phyloP scores from a whole-genome alignment of 2,888 invertebrate genomes.

The Aspidiotus destructor region DNA sequence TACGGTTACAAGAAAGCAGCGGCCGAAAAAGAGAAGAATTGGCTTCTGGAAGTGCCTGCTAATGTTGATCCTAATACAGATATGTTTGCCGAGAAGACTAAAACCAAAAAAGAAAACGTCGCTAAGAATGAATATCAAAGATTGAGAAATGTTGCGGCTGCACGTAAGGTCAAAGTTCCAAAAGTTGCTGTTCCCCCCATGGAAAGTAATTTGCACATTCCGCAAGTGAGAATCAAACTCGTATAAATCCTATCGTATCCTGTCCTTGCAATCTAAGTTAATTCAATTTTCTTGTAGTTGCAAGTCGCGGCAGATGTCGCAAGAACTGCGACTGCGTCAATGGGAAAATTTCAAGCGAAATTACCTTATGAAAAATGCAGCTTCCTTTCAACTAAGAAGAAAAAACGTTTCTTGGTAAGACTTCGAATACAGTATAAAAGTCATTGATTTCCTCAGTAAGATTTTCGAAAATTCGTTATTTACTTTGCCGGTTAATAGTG shows the following conservation, averaged over 20 bases:
- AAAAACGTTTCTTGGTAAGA: no score
- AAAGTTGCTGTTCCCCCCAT: conserved; percentile 70
- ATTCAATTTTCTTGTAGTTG: conserved; percentile 48
- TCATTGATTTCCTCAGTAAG: no score
- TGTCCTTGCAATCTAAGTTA: neutral
- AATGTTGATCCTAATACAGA: conserved; percentile 79
- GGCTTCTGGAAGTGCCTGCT: conserved; percentile 87
- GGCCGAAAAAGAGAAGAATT: conserved; percentile 81
- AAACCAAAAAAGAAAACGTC: conserved; percentile 74
- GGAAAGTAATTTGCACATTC: conserved; percentile 58
- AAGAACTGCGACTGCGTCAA: conserved; percentile 83
- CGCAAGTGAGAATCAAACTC: conserved; percentile 47
- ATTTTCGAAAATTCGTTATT: no score
- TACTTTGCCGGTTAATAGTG: no score
- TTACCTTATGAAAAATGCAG: conserved; percentile 69
- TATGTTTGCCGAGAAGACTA: conserved; percentile 72
- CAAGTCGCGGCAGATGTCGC: conserved; percentile 74
- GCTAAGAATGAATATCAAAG: conserved; percentile 95
- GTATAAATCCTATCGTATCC: no score
- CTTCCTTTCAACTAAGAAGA: no score
- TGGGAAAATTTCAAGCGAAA: conserved; percentile 80
- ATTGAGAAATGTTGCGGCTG: conserved; percentile 79
- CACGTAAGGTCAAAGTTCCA: conserved; percentile 72
- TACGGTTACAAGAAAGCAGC: conserved; percentile 71
- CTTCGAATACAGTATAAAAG: no score